Evolutionary conservation across 2,113 vertebrate genomes (phyloP).

Genomic region (Rhizomys pruinosus): DNA sequence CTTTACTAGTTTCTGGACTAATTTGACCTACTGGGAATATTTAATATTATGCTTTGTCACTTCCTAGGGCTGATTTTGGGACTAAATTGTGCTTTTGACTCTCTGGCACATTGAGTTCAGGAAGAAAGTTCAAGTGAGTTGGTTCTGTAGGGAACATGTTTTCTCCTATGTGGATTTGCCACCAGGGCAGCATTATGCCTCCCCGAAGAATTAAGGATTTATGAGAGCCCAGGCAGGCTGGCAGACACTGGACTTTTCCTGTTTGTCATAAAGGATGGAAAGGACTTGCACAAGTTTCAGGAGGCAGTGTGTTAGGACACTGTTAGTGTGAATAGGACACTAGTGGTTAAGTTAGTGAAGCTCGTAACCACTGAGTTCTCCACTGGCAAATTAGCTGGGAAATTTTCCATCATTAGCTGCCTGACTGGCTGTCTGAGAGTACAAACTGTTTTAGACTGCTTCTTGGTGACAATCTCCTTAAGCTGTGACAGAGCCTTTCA

Average conservation of each 20-base stretch:
- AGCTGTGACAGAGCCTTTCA: background rate
- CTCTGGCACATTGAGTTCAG: background rate
- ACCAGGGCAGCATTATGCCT: fast-evolving
- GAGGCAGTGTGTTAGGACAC: background rate
- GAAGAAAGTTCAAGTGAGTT: background rate
- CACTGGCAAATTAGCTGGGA: conserved; percentile 56
- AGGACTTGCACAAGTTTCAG: background rate
- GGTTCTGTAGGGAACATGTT: background rate
- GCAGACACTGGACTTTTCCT: background rate
- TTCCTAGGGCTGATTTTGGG: background rate
- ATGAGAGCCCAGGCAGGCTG: background rate
- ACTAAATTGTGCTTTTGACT: background rate
- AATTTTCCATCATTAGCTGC: conserved; percentile 62
- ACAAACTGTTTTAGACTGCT: conserved; percentile 34
- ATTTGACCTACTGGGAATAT: background rate
- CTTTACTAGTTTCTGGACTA: background rate
- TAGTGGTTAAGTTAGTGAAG: background rate
- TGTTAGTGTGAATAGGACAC: no score
- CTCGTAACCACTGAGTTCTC: conserved; percentile 6
- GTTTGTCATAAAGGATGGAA: background rate
- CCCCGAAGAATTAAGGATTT: background rate
- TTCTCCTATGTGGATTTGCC: background rate
- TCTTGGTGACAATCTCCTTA: conserved; percentile 58
- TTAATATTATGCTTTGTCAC: background rate
- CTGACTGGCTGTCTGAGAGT: conserved; percentile 41